phyloP scores from a whole-genome alignment of 2,113 vertebrate genomes.

The Spea multiplicata region DNA sequence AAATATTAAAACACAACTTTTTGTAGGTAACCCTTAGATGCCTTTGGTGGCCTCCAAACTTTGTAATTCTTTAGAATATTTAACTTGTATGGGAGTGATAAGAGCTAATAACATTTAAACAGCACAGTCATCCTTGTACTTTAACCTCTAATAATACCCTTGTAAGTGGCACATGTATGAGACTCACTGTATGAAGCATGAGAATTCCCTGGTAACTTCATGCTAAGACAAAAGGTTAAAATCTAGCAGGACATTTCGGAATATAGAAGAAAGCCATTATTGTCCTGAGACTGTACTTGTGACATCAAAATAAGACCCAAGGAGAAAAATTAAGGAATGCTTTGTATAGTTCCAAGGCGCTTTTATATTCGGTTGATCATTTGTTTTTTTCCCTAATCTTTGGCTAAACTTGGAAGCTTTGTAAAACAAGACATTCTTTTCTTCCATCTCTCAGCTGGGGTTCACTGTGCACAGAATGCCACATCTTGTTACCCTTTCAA shows the following conservation, averaged over 20 bases:
- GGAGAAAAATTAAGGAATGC: constrained; percentile 27
- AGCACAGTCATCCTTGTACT: neutral
- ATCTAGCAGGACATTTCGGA: neutral
- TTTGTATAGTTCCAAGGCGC: constrained; percentile 33
- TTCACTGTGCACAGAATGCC: constrained; percentile 16
- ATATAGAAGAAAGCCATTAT: neutral
- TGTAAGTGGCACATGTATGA: neutral
- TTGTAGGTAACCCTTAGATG: too few species aligned
- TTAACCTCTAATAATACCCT: neutral
- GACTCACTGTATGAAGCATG: neutral
- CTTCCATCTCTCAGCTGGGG: constrained; percentile 51
- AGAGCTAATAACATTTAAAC: neutral
- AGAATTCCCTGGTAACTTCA: neutral
- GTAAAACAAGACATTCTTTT: constrained; percentile 55
- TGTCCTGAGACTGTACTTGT: constrained; percentile 7
- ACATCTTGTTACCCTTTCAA: constrained; percentile 56
- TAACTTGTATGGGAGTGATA: too few species aligned
- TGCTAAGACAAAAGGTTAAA: neutral
- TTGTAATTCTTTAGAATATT: too few species aligned
- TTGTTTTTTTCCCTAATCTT: constrained; percentile 50
- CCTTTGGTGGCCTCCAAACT: too few species aligned
- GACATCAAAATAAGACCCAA: constrained; percentile 25
- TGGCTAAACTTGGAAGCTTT: constrained; percentile 52
- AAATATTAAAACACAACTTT: neutral
- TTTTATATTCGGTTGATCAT: constrained; percentile 23